Percentiles rank a stretch among this genome's conserved stretches.
Conservation (phyloP, 1,140 invertebrate genomes). For the Drosophila orosa region DNA sequence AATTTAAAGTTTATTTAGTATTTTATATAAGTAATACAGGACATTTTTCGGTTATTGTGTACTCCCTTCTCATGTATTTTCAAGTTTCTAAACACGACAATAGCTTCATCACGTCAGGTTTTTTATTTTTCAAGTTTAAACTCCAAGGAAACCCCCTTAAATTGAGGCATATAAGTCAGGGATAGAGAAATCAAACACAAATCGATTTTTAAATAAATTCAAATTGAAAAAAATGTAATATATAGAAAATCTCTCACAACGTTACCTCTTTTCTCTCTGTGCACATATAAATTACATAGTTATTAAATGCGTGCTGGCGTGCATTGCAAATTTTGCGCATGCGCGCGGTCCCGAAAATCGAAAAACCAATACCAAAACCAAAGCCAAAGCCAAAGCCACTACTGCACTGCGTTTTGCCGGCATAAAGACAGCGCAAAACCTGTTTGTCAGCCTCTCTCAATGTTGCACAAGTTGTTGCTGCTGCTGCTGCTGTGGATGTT, state of each 20-base stretch:
- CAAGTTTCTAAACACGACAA: too few species aligned
- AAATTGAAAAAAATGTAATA: background rate
- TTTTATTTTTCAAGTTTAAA: too few species aligned
- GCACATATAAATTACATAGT: conserved; percentile 29
- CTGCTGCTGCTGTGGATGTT: conserved; percentile 30
- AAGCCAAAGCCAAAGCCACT: conserved; percentile 7
- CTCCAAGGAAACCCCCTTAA: too few species aligned
- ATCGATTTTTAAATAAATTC: background rate
- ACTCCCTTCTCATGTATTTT: too few species aligned
- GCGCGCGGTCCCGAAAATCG: conserved; percentile 50
- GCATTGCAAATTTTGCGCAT: conserved; percentile 66
- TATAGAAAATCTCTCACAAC: background rate
- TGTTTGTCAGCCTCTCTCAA: conserved; percentile 70
- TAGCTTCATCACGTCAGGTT: too few species aligned
- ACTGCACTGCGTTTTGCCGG: conserved; percentile 47
- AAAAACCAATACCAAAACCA: conserved; percentile 14
- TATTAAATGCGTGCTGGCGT: conserved; percentile 27
- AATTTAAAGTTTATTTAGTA: too few species aligned
- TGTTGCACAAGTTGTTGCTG: conserved; percentile 62
- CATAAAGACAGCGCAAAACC: conserved; percentile 45
- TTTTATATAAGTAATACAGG: too few species aligned
- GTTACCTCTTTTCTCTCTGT: conserved; percentile 9
- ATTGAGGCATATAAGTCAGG: background rate
- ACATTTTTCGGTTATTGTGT: too few species aligned
- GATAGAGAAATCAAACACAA: background rate